Percentiles rank a stretch among this genome's conserved stretches.
phyloP scores from a whole-genome alignment of 2,113 vertebrate genomes.

The Dipodomys ordii region DNA sequence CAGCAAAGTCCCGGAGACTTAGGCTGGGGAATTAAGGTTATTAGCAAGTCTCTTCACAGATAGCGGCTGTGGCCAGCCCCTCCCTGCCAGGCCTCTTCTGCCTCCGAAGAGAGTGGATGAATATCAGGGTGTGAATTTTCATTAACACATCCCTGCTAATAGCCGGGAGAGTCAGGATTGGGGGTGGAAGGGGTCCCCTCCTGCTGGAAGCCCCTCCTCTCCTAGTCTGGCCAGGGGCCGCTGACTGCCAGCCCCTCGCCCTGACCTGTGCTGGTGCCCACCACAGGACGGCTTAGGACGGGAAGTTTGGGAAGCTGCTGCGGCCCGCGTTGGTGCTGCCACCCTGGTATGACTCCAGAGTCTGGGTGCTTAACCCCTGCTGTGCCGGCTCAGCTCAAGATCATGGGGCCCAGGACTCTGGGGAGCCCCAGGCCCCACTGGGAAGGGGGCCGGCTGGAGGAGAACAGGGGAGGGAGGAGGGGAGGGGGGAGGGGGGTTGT shows the following conservation, averaged over 20 bases:
- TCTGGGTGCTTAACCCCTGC: neutral
- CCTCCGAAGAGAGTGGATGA: constrained; percentile 39
- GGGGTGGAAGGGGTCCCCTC: constrained; percentile 3
- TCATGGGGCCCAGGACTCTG: too few relatives aligned
- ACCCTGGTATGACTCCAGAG: neutral
- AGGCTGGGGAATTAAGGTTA: constrained; percentile 79
- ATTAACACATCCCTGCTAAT: constrained; percentile 75
- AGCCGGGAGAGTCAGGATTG: neutral
- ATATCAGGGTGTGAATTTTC: constrained; percentile 73
- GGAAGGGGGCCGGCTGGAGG: too few relatives aligned
- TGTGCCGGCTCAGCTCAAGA: neutral
- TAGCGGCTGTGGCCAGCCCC: constrained; percentile 50
- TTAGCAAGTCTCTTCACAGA: constrained; percentile 81
- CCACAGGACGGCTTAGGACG: neutral
- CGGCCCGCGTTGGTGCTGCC: neutral
- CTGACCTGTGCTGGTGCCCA: too few relatives aligned
- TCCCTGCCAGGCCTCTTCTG: constrained; percentile 19
- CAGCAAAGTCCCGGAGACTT: constrained; percentile 59
- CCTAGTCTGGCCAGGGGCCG: neutral
- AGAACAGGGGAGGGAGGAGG: too few relatives aligned
- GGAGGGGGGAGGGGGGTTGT: too few relatives aligned
- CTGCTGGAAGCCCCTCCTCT: neutral
- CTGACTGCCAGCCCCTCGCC: neutral
- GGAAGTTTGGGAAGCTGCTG: neutral
- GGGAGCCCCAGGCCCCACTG: too few relatives aligned